Conservation (phyloP, 2,113 vertebrate genomes). For the Alethe diademata region DNA sequence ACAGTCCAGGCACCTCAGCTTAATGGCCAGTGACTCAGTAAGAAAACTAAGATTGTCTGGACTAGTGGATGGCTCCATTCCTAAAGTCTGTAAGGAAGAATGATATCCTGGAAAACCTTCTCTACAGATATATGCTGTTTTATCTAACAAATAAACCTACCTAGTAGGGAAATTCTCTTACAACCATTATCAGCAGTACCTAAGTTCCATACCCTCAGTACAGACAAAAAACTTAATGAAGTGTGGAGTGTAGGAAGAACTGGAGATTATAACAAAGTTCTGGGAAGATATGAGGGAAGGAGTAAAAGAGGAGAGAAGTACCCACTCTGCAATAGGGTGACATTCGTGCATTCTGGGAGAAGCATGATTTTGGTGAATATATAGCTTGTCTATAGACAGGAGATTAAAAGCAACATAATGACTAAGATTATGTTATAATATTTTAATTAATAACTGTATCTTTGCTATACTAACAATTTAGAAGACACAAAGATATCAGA, state of each 20-base stretch:
- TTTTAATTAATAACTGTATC: background rate
- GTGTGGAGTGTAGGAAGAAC: background rate
- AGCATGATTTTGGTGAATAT: background rate
- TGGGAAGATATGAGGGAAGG: background rate
- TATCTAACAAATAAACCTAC: background rate
- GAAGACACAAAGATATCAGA: background rate
- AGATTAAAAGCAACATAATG: background rate
- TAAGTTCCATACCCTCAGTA: background rate
- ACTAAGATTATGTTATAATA: background rate
- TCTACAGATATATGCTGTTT: background rate
- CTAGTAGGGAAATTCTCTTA: background rate
- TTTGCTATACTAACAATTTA: background rate
- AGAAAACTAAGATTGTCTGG: conserved; percentile 29
- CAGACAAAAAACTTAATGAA: background rate
- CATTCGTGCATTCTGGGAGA: background rate
- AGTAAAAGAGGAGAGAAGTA: background rate
- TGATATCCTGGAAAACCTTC: background rate
- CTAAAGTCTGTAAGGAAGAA: background rate
- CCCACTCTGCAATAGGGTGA: background rate
- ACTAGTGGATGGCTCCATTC: background rate
- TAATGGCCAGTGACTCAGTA: conserved; percentile 45
- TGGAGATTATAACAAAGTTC: background rate
- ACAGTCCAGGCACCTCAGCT: conserved; percentile 17
- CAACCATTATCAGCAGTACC: background rate
- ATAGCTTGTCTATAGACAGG: background rate